Evolutionary conservation across 2,888 invertebrate genomes (phyloP).

Genomic region (Prenolepis imparis): DNA sequence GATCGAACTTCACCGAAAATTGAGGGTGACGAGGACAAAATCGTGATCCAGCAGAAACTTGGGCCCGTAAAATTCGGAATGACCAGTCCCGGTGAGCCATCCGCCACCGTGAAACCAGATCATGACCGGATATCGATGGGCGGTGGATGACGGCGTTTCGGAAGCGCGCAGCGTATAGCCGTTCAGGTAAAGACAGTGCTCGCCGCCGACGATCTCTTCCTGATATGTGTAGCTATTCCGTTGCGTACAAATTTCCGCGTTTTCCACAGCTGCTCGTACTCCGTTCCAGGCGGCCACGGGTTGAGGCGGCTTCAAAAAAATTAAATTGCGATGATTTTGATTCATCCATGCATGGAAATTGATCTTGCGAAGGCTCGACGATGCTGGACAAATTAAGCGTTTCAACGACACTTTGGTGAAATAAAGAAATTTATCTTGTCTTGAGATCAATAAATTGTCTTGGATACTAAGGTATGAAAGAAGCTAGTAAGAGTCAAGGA

Average conservation of each 20-base stretch:
- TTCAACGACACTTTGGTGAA: too few relatives aligned
- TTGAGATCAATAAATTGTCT: too few relatives aligned
- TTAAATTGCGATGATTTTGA: too few relatives aligned
- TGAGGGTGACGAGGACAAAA: slow-evolving; percentile 90
- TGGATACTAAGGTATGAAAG: too few relatives aligned
- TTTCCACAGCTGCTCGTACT: slow-evolving; percentile 89
- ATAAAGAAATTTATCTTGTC: too few relatives aligned
- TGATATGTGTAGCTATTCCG: slow-evolving; percentile 91
- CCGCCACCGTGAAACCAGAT: slow-evolving; percentile 92
- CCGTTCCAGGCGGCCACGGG: slow-evolving; percentile 89
- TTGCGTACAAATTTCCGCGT: slow-evolving; percentile 92
- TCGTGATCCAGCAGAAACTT: slow-evolving; percentile 91
- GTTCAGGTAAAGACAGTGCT: slow-evolving; percentile 95
- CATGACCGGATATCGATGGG: slow-evolving; percentile 88
- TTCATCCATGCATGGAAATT: too few relatives aligned
- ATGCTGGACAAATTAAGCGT: too few relatives aligned
- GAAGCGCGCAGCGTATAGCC: slow-evolving; percentile 89
- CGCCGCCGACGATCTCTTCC: slow-evolving; percentile 90
- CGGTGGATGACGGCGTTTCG: not conserved
- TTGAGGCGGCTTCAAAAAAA: slow-evolving; percentile 88
- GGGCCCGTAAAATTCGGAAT: slow-evolving; percentile 90
- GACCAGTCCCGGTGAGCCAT: slow-evolving; percentile 91
- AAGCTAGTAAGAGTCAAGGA: too few relatives aligned
- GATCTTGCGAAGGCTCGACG: too few relatives aligned
- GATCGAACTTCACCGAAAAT: slow-evolving; percentile 88